Percentiles rank a stretch among this genome's conserved stretches.
Conservation (phyloP, 2,113 vertebrate species). For the Arizona elegans region DNA sequence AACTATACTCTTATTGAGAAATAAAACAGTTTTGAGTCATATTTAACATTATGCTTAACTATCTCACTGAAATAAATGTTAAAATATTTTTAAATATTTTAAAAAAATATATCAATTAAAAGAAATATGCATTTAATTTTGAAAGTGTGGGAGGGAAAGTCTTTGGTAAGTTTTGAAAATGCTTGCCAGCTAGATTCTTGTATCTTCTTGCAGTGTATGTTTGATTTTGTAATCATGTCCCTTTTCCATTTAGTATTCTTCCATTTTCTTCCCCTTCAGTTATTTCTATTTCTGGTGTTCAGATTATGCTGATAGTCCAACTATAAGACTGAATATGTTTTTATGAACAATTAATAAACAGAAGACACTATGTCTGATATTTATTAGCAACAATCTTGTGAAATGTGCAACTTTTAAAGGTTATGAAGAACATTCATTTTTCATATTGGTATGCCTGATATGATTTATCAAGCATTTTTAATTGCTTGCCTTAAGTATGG, state of each 20-base stretch:
- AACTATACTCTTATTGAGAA: neutral
- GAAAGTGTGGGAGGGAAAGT: neutral
- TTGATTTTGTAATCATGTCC: conserved; percentile 31
- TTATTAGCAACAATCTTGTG: neutral
- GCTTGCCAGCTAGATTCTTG: conserved; percentile 18
- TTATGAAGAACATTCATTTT: conserved; percentile 16
- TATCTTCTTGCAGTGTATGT: conserved; percentile 5
- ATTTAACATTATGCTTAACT: neutral
- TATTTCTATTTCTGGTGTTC: conserved; percentile 4
- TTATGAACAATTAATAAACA: neutral
- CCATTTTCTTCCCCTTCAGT: neutral
- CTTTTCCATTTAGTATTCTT: neutral
- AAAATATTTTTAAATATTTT: neutral
- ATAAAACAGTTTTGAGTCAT: neutral
- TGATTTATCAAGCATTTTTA: neutral
- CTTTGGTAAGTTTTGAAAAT: neutral
- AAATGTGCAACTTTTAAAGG: conserved; percentile 14
- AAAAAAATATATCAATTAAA: neutral
- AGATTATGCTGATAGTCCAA: neutral
- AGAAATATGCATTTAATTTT: conserved; percentile 1
- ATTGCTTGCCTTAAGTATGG: neutral
- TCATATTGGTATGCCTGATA: neutral
- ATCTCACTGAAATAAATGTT: neutral
- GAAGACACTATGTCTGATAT: conserved; percentile 8
- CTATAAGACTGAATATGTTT: neutral